A percentile compares a stretch with the other conserved stretches of the same genome.
phyloP scores from a whole-genome alignment of 2,797 vertebrate species.

The Potorous gilbertii region DNA sequence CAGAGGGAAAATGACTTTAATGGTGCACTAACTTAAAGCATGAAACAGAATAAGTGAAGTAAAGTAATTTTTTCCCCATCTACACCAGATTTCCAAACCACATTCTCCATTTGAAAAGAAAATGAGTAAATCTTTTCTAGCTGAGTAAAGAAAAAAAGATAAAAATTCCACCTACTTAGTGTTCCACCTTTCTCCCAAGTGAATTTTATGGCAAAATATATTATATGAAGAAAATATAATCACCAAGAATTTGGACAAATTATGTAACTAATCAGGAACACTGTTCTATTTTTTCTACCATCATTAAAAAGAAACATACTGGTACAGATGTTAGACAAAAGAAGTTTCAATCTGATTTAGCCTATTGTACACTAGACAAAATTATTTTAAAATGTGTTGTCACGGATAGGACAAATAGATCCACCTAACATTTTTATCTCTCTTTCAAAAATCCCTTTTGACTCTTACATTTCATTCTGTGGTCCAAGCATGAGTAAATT shows the following conservation, averaged over 20 bases:
- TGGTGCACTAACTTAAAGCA: slow-evolving; percentile 6
- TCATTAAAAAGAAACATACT: not conserved
- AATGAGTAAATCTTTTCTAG: not conserved
- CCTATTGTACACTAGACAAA: not conserved
- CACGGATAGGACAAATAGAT: not conserved
- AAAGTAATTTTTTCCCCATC: not conserved
- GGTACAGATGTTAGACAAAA: slow-evolving; percentile 5
- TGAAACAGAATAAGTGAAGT: slow-evolving; percentile 1
- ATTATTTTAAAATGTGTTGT: slow-evolving; percentile 22
- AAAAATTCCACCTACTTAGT: not conserved
- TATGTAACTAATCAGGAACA: not conserved
- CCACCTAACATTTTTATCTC: not conserved
- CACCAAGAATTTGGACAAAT: not conserved
- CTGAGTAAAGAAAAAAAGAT: not conserved
- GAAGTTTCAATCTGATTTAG: not conserved
- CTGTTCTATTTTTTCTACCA: not conserved
- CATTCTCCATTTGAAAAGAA: not conserved
- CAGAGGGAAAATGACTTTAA: not conserved
- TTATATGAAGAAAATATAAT: slow-evolving; percentile 3
- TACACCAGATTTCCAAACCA: not conserved
- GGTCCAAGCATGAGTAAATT: not conserved
- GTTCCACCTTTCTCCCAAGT: not conserved
- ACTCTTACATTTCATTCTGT: not conserved
- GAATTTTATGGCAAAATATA: not conserved
- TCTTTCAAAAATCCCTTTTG: not conserved